These are phyloP conservation scores for Atta texana DNA, from an alignment of 1,140 invertebrate genomes.

Conservation along the genomic window DNA sequence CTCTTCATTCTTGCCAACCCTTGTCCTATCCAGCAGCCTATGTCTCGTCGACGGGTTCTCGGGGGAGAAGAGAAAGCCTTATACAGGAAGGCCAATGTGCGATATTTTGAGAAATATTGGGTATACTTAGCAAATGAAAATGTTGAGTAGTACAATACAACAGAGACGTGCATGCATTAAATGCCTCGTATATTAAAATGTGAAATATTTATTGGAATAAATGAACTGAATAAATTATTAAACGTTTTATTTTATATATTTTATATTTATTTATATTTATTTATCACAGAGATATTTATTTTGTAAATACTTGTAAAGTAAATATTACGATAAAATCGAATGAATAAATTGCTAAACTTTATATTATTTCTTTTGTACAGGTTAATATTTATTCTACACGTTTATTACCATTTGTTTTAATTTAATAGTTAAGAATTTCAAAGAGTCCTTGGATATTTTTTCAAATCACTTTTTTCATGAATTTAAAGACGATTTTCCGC, in stretches of 20 bases:
- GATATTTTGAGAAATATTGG: constrained; percentile 46
- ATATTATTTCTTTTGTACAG: not conserved
- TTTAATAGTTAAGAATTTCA: not conserved
- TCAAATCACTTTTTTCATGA: not conserved
- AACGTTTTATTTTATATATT: constrained; percentile 9
- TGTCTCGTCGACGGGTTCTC: constrained; percentile 40
- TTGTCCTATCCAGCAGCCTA: constrained; percentile 49
- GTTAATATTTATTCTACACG: not conserved
- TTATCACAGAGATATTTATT: constrained; percentile 6
- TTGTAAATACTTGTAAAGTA: constrained; percentile 17
- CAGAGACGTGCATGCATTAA: not conserved
- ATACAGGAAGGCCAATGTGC: constrained; percentile 24
- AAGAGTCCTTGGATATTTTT: not conserved
- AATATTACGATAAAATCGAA: constrained; percentile 1
- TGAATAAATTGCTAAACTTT: constrained; percentile 16
- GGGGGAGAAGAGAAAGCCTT: constrained; percentile 23
- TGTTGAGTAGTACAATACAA: too few species aligned
- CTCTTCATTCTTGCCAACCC: constrained; percentile 2
- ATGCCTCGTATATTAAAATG: not conserved
- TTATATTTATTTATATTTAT: constrained; percentile 8
- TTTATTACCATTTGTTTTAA: constrained; percentile 13
- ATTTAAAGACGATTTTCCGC: not conserved
- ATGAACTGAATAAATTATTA: constrained; percentile 22
- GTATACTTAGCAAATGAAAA: constrained; percentile 41
- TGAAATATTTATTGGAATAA: constrained; percentile 25